Base-by-base conservation (phyloP, 2,888 invertebrate species). In the Lamproptera curius region DNA sequence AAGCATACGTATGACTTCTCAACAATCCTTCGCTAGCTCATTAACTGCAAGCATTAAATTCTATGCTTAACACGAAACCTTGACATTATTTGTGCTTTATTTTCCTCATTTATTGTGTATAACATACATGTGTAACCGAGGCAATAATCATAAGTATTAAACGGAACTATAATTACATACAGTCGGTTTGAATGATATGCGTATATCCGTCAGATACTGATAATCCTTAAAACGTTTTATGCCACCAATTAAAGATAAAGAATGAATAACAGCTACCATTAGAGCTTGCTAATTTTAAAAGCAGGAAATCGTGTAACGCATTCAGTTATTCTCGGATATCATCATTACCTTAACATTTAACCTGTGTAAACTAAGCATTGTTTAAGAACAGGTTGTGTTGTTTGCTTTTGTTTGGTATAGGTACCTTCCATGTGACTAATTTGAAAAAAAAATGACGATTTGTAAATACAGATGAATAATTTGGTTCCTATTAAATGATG, bases 81-180 rank as follows among this genome's bases (percentile, higher is more conserved):
- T 80, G 78, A 68, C 67, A 69, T 62, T 62, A 71, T 60, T 66
- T 61, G 62, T 56, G 58, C 61, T 63, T 63, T 65, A 65, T 76
- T 82, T 83, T 82, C 81, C 82, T 84, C 70, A 65, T 82, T 69
- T 60, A 63, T 65, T 11, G 11, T 31, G 20, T 5, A 20, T 20
- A 20, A 6, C 20, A 5, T 3, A 20, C 6, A 20, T 20, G 4
- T 20, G 20, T 56, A 73, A 53, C 73, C 75, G 63, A 74, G 73
- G 72, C 59, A 56, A 52, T 67, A 59, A 65, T 57, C 56, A 64
- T 65, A 62, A 10, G 40, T 44, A 44, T 9, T 35, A 16, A 43
- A 36, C 44, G 40, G 16, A 39, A 40, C n/a, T 43, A 1, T 14
- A 36, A 44, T 43, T 34, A 33, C 38, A 17, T 28, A 31, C 23